phyloP scores from a whole-genome alignment of 2,888 invertebrate genomes.

The Helleia helle region DNA sequence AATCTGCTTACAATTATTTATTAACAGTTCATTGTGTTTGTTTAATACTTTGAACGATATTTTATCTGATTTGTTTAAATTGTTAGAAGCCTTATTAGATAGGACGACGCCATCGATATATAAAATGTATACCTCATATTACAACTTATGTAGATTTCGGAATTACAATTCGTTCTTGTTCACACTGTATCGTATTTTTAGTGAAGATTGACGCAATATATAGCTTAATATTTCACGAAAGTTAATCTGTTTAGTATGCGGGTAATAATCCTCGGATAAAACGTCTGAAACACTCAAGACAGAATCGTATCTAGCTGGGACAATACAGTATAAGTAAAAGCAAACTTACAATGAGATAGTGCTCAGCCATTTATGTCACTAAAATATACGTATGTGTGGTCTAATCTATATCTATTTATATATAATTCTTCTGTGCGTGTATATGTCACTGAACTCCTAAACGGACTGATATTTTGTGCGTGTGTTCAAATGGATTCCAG shows the following conservation, averaged over 20 bases:
- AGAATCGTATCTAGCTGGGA: not conserved
- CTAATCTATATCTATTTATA: not conserved
- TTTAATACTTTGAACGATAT: too few species aligned
- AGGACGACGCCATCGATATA: too few species aligned
- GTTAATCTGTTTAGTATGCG: slow-evolving; percentile 37
- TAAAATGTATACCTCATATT: too few species aligned
- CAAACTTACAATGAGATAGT: not conserved
- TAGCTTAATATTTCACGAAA: slow-evolving; percentile 39
- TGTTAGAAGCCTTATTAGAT: too few species aligned
- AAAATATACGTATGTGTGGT: not conserved
- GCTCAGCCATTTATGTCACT: not conserved
- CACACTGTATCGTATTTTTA: not conserved
- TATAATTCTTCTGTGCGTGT: too few species aligned
- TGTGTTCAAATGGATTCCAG: too few species aligned
- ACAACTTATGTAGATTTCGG: too few species aligned
- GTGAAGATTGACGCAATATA: slow-evolving; percentile 33
- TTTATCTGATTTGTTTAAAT: too few species aligned
- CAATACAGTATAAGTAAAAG: not conserved
- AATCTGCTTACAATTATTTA: too few species aligned
- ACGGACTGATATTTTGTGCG: too few species aligned
- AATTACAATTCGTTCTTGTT: not conserved
- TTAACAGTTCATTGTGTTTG: too few species aligned
- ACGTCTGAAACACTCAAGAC: slow-evolving; percentile 20
- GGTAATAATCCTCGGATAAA: slow-evolving; percentile 43
- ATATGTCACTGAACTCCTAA: too few species aligned